Conservation (phyloP, 2,113 vertebrate genomes). For the Tretioscincus oriximinensis region DNA sequence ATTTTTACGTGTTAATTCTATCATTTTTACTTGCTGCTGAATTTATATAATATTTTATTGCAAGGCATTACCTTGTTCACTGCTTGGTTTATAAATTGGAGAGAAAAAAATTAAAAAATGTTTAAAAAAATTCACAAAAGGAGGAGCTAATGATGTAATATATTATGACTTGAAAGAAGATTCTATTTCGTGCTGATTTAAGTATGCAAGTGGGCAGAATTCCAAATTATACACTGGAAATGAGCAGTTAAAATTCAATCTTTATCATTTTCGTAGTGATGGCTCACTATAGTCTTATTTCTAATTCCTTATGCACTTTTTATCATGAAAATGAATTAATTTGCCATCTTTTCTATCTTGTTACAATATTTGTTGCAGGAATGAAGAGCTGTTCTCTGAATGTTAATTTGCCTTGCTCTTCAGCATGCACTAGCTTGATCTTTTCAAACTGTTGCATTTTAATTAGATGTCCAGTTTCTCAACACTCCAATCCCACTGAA, state of each 20-base stretch:
- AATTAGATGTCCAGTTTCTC: constrained; percentile 36
- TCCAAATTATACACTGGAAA: constrained; percentile 19
- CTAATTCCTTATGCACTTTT: constrained; percentile 29
- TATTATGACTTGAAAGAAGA: not conserved
- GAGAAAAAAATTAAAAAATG: no score
- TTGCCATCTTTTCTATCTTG: constrained; percentile 27
- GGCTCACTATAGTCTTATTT: constrained; percentile 14
- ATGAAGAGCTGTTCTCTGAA: constrained; percentile 5
- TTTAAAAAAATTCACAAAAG: not conserved
- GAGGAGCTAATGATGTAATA: not conserved
- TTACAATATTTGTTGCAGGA: constrained; percentile 4
- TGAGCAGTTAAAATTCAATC: not conserved
- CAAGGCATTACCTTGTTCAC: no score
- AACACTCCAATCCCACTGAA: not conserved
- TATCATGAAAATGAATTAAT: constrained; percentile 29
- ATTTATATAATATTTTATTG: no score
- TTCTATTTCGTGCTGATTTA: not conserved
- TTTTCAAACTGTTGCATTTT: constrained; percentile 24
- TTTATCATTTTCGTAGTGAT: constrained; percentile 18
- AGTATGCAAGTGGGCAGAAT: constrained; percentile 7
- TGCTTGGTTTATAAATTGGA: no score
- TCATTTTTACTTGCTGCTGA: no score
- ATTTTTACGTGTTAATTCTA: no score
- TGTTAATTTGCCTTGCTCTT: constrained; percentile 25
- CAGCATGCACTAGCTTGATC: not conserved